phyloP scores from a whole-genome alignment of 2,797 vertebrate species.

The Galagoides demidoff region DNA sequence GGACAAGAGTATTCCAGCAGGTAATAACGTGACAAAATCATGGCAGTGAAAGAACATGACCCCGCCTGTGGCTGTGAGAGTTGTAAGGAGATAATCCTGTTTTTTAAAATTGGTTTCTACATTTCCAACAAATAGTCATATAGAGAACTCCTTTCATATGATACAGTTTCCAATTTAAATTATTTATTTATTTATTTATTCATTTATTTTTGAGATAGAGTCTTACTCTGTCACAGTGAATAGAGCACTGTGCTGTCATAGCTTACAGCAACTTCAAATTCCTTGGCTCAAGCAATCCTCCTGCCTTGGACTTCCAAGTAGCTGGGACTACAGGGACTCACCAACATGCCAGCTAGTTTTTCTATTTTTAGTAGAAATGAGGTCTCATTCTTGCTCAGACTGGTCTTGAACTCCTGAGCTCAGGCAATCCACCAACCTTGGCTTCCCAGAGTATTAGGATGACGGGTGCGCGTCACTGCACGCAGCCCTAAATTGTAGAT shows the following conservation, averaged over 20 bases:
- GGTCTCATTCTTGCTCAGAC: too few species aligned
- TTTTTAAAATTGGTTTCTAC: background rate
- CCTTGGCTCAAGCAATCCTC: too few species aligned
- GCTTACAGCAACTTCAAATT: too few species aligned
- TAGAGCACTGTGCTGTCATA: too few species aligned
- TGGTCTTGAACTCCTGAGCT: too few species aligned
- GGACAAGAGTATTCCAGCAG: background rate
- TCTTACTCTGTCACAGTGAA: background rate
- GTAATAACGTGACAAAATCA: background rate
- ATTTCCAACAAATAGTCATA: background rate
- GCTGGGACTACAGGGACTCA: too few species aligned
- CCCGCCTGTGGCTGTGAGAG: background rate
- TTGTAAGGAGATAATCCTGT: background rate
- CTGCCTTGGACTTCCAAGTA: too few species aligned
- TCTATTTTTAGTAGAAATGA: too few species aligned
- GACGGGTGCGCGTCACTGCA: background rate
- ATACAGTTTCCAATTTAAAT: background rate
- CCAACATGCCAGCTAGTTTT: too few species aligned
- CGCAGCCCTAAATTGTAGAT: background rate
- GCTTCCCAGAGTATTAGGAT: too few species aligned
- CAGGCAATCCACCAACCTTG: too few species aligned
- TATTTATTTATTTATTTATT: too few species aligned
- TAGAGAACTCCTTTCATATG: background rate
- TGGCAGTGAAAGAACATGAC: rapidly evolving
- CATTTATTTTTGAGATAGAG: background rate